Percentiles rank a stretch among this genome's conserved stretches.
These are phyloP conservation scores for Ceyx margarethae DNA, from an alignment of 2,113 vertebrate species.

Conservation along the genomic window DNA sequence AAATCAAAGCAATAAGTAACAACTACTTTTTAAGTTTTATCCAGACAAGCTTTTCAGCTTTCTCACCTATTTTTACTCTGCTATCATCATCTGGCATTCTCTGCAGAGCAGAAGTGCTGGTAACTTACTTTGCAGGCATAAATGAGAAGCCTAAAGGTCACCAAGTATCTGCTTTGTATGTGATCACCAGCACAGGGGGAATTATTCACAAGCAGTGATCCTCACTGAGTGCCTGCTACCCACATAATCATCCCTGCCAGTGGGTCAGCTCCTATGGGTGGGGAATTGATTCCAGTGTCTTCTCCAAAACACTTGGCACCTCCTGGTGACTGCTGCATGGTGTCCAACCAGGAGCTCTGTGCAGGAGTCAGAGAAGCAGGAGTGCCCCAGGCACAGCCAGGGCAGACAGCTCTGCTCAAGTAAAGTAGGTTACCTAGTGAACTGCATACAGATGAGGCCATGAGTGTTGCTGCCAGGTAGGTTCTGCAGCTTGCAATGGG, in stretches of 20 bases:
- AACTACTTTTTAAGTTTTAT: neutral
- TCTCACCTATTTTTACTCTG: neutral
- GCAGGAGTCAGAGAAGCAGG: neutral
- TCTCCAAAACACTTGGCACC: neutral
- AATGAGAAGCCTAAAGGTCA: neutral
- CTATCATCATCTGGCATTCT: neutral
- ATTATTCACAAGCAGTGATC: neutral
- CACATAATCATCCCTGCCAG: neutral
- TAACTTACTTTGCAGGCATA: neutral
- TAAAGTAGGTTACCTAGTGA: slow-evolving; percentile 62
- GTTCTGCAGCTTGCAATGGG: neutral
- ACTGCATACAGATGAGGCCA: slow-evolving; percentile 53
- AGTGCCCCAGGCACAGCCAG: neutral
- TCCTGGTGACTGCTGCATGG: neutral
- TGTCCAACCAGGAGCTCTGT: neutral
- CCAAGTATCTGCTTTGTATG: neutral
- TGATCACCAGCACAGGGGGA: neutral
- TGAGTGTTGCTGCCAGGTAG: slow-evolving; percentile 15
- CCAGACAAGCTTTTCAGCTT: neutral
- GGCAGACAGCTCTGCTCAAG: slow-evolving; percentile 30
- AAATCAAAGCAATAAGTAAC: neutral
- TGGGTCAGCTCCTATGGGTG: neutral
- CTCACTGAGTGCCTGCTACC: neutral
- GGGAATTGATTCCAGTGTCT: neutral
- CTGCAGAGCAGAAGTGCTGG: neutral